phyloP scores from a whole-genome alignment of 2,797 vertebrate genomes.

The Danio aesculapii region DNA sequence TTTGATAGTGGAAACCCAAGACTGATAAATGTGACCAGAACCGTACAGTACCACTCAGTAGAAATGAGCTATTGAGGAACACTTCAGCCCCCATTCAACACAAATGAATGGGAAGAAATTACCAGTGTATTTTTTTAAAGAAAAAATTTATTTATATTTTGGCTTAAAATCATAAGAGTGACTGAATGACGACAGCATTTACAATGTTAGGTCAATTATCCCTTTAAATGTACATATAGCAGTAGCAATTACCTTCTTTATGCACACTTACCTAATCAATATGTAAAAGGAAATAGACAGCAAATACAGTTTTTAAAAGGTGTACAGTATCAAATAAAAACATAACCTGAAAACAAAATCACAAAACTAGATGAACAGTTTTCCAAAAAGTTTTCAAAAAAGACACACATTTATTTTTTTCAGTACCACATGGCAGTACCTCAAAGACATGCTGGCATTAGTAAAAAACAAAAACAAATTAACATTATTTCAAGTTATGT shows the following conservation, averaged over 20 bases:
- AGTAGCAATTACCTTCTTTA: background rate
- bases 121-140: background rate
- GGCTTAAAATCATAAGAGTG: background rate
- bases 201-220: background rate
- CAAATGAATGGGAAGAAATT: background rate
- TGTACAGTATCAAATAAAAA: background rate
- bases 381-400: background rate
- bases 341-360: background rate
- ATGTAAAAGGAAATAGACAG: conserved; percentile 1
- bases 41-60: too few relatives aligned
- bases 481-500: background rate
- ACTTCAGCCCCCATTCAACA: background rate
- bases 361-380: background rate
- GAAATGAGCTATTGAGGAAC: background rate
- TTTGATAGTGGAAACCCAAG: too few relatives aligned
- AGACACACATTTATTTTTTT: background rate
- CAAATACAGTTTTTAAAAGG: background rate
- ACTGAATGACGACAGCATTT: background rate
- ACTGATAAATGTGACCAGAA: too few relatives aligned
- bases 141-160: too few relatives aligned
- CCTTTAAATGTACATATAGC: background rate
- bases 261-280: background rate
- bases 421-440: background rate
- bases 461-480: too few relatives aligned
- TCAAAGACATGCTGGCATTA: too few relatives aligned